These are phyloP conservation scores for Tor tambroides DNA, from an alignment of 2,113 vertebrate genomes.

Conservation along the genomic window DNA sequence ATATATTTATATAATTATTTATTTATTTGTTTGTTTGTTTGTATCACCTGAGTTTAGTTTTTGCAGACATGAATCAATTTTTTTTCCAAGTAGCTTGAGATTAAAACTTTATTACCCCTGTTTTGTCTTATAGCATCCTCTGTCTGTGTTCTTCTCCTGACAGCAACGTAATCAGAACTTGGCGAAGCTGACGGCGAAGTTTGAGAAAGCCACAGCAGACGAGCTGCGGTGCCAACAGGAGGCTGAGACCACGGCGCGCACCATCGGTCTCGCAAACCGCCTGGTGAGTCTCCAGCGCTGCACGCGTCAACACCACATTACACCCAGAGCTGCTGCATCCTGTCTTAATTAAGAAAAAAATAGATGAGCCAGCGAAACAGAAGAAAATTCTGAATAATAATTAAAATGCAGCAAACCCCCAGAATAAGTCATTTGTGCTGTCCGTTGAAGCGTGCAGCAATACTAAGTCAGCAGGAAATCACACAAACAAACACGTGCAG, in stretches of 20 bases:
- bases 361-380: not conserved
- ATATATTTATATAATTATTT: too few relatives aligned
- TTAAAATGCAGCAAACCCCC: not conserved
- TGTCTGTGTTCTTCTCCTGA: constrained; percentile 45
- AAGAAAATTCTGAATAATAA: not conserved
- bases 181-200: constrained; percentile 86
- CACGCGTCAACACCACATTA: not conserved
- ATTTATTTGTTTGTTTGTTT: not conserved
- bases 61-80: not conserved
- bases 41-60: not conserved
- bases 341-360: not conserved
- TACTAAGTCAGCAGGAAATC: not conserved
- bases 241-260: constrained; percentile 84
- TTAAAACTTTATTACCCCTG: not conserved
- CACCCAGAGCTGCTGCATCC: not conserved
- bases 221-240: constrained; percentile 93
- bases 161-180: constrained; percentile 93
- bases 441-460: not conserved
- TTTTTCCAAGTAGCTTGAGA: not conserved
- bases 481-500: constrained; percentile 1
- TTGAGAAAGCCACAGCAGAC: constrained; percentile 90
- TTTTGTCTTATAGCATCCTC: not conserved
- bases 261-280: constrained; percentile 91
- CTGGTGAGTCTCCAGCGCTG: constrained; percentile 80
- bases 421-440: not conserved